phyloP scores from a whole-genome alignment of 2,888 invertebrate species.

The Acholoe squamosa region DNA sequence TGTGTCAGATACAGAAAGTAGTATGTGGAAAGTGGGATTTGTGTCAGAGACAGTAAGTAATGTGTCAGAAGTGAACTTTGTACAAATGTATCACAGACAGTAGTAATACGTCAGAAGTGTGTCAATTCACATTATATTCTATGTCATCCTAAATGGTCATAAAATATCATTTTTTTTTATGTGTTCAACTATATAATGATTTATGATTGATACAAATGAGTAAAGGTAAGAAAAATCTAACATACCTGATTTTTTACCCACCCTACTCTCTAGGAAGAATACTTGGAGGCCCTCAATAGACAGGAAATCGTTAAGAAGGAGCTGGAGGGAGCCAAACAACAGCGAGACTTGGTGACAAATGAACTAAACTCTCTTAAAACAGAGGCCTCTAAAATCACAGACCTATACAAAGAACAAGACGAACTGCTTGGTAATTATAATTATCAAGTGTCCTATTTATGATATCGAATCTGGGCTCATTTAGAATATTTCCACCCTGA shows the following conservation, averaged over 20 bases:
- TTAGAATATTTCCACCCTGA: neutral
- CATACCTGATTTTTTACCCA: neutral
- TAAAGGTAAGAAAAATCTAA: no score
- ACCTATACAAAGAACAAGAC: slow-evolving; percentile 84
- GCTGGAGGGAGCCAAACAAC: slow-evolving; percentile 79
- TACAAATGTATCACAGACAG: no score
- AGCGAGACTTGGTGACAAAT: slow-evolving; percentile 70
- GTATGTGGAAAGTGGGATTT: no score
- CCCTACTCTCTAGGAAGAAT: slow-evolving; percentile 80
- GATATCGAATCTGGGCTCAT: neutral
- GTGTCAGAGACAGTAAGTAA: no score
- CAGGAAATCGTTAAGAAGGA: slow-evolving; percentile 83
- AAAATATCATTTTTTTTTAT: no score
- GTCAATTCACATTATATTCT: no score
- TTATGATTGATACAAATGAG: no score
- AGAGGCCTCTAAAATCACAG: slow-evolving; percentile 80
- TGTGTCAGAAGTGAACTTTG: no score
- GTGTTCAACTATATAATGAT: no score
- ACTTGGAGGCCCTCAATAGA: slow-evolving; percentile 82
- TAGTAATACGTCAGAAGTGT: no score
- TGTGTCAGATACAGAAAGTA: no score
- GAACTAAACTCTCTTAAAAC: slow-evolving; percentile 73
- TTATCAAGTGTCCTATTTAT: neutral
- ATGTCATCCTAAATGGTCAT: no score
- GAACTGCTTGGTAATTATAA: slow-evolving; percentile 82